Evolutionary conservation across 2,888 invertebrate species (phyloP), one percentile per base, ranked within the genome.

Genomic region (Petrophora chlorosata): DNA sequence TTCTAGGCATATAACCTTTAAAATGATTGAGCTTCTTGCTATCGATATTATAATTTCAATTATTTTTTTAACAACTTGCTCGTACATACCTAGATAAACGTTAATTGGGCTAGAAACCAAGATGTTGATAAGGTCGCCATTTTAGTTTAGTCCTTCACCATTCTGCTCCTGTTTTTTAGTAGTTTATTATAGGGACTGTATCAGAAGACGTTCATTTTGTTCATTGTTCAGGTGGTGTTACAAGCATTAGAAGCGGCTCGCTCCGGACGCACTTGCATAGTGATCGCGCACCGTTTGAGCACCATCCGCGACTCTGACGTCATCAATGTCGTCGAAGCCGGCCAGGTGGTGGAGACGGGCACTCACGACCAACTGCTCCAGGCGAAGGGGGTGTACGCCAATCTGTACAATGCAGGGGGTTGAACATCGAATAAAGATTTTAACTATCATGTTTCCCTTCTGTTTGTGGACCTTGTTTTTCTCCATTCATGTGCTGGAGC

Each of bases 201-300:
- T n/a, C n/a, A n/a, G n/a, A n/a, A n/a, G n/a, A n/a, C n/a, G n/a
- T n/a, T n/a, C n/a, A n/a, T n/a, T n/a, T n/a, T n/a, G n/a, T n/a
- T n/a, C n/a, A n/a, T n/a, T n/a, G 17, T 23, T 61, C 75, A 89
- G 94, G 89, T 95, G 16, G 97, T 97, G 0, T 95, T 97, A 64
- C 94, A 94, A 70, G 97, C 97, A 0, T 77, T 97, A 53, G 96
- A 97, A 67, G 92, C 92, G 66, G 97, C 97, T 0, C 92, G 95
- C 40, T 92, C 93, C 56, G 95, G 95, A 0, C 91, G 97, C 38
- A 97, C 97, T 0, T 96, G 96, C 66, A 93, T 97, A 15, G 94
- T 96, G 2, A 96, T 97, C 58, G 97, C 97, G 5, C 97, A 97
- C 85, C 92, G 97, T 5, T 90, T 97, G 38, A 94, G 95, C n/a